Base-by-base conservation (phyloP, 2,888 invertebrate species). In the Epinotia nisella region DNA sequence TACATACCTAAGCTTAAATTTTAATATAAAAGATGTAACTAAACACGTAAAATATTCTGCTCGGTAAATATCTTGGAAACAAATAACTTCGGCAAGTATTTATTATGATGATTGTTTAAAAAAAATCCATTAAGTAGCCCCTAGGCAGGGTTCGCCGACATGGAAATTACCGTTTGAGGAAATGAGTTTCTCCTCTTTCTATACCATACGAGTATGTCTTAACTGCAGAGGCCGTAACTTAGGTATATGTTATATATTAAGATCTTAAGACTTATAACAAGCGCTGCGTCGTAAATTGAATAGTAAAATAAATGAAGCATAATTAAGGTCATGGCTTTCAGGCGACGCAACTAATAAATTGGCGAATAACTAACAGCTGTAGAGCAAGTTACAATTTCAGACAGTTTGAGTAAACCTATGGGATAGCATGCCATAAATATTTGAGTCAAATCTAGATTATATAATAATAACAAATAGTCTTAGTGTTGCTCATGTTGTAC, bases 281-380 rank as follows among this genome's bases (percentile, higher is more conserved):
- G 59, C 51, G 21, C 15, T 45, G 19, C n/a, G 21, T 61, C 13
- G 39, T 15, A 45, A 35, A 51, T 49, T 49, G 15, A 15, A 59
- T 29, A 51, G 41, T 69, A 53, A 60, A 69, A 53, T 39, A 69
- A 13, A 53, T 60, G 53, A 24, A 53, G 60, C 19, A 15, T 69
- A 69, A 69, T 53, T 68, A 51, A 60, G 68, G 68, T 60, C 68
- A 69, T n/a, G 53, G 59, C 19, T 60, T 68, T 59, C 21, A 51
- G 55, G n/a, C 39, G 55, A 35, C 39, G 35, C 39, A 13, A 35
- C 35, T 53, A 53, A 64, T 64, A 64, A 51, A 64, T 53, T 53
- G 21, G 64, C 53, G 35, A 55, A 65, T 65, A 35, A 65, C 17
- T 39, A 39, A 51, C 35, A 35, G 53, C 65, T 55, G 35, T n/a